Evolutionary conservation across 1,140 invertebrate genomes (phyloP).

Genomic region (Subanguina moxae): DNA sequence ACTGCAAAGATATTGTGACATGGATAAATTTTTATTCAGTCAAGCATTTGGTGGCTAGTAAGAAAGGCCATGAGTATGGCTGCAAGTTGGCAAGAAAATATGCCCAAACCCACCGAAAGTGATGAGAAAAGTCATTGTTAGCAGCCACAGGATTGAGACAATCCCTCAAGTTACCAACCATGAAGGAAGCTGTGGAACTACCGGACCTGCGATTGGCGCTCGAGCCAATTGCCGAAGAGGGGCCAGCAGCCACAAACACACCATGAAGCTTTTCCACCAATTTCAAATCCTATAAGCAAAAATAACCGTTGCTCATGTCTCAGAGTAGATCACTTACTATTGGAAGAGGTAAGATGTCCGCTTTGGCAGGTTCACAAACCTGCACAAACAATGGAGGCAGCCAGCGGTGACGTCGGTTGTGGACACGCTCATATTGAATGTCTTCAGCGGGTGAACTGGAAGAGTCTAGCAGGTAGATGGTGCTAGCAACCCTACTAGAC

Average conservation of each 20-base stretch:
- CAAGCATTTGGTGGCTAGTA: too few relatives aligned
- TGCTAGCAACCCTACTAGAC: slow-evolving; percentile 28
- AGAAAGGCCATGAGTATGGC: too few relatives aligned
- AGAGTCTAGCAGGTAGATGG: slow-evolving; percentile 29
- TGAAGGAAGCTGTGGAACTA: background rate
- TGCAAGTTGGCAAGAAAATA: too few relatives aligned
- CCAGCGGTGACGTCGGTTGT: slow-evolving; percentile 11
- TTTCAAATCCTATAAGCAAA: background rate
- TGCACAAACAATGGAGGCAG: slow-evolving; percentile 23
- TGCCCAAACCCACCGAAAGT: slow-evolving; percentile 13
- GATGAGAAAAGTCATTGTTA: background rate
- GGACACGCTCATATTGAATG: background rate
- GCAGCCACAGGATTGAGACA: background rate
- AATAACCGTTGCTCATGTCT: background rate
- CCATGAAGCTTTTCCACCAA: slow-evolving; percentile 24
- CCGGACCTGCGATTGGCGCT: background rate
- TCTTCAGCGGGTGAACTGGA: slow-evolving; percentile 1
- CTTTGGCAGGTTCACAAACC: slow-evolving; percentile 7
- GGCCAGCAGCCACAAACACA: slow-evolving; percentile 15
- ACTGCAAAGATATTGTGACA: too few relatives aligned
- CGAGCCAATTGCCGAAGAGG: background rate
- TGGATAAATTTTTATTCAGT: too few relatives aligned
- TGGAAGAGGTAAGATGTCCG: slow-evolving; percentile 5
- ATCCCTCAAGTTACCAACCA: background rate
- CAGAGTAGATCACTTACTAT: slow-evolving; percentile 5